Base-by-base conservation (phyloP, 2,888 invertebrate species). In the Tridacna crocea region DNA sequence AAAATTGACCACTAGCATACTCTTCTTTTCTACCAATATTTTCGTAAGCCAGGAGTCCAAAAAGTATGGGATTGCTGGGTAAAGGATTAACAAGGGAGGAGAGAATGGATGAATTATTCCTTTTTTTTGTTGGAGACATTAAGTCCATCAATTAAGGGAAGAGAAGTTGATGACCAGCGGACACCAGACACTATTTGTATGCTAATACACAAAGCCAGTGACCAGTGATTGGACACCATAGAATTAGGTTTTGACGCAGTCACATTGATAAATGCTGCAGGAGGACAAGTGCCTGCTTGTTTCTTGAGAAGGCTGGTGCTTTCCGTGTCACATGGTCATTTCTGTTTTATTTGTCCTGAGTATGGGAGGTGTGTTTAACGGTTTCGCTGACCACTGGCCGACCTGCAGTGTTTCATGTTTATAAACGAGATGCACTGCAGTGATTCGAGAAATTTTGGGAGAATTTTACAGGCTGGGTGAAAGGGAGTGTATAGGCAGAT, bases 371-470 rank as follows among this genome's bases (percentile, higher is more conserved):
- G 68, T 47, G 68, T 68, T 47, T 68, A 68, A 47, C 68, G 47
- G 47, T 68, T n/a, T 47, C n/a, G 22, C 27, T 68, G 68, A 68
- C 68, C 68, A 68, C 46, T 68, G 46, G 47, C 47, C 47, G 46
- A 46, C 24, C 22, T 12, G n/a, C 47, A 36, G 36, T 36, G 46
- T 19, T 47, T 47, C 68, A 47, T 47, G 46, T 47, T 47, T 68
- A 68, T 47, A 24, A 68, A 68, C 46, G 47, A 68, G 68, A 68
- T 68, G 68, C 68, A 68, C 46, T 46, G 47, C 68, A 68, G 68
- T 68, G 68, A 68, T 68, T 46, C 47, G 46, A 36, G 68, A 68
- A 19, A 26, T 63, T 63, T 63, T 19, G 24, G 63, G 63, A 63
- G 63, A 63, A 63, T 27, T 63, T 63, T 24, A 63, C 63, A 19